Evolutionary conservation across 2,797 vertebrate genomes (phyloP), one percentile per base, ranked within the genome.

Genomic region (Urocyon cinereoargenteus): DNA sequence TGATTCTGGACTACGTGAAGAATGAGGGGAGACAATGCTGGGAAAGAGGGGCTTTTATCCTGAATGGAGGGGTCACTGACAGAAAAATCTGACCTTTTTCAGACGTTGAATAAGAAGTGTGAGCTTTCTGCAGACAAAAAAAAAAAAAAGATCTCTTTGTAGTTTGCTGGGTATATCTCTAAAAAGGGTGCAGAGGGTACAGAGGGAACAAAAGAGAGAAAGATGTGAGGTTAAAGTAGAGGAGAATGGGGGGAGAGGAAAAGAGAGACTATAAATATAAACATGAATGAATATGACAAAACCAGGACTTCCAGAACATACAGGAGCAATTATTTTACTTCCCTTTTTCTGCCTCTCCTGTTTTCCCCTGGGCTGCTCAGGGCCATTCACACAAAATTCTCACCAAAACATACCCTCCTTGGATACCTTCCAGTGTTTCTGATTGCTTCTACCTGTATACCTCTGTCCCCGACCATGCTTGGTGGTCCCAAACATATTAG

Each of bases 91-190:
- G 24, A 49, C 22, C 28, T 3, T 62, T 91, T 94, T 55, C 55
- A 86, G 66, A 19, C 24, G n/a, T 34, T 92, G 34, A 86, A 40
- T 90, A 93, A 55, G 86, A 97, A 88, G 64, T 72, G 31, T 21
- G 14, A 51, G 61, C 13, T 93, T 96, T 81, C 31, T 94, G 22
- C 45, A 62, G 21, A 68, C 26, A n/a, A 66, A 57, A 36, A 31
- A 40, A 19, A 45, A 34, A 59, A 15, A 15, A 13, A 59, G 68
- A 16, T 16, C 15, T 94, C 28, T 90, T 85, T 88, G 72, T 22
- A 53, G 53, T 61, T 92, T 84, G 53, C 40, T 66, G 12, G 40
- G 28, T 90, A 45, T 31, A 11, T 88, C 61, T 55, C 34, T 10
- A 10, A 28, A 55, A 86, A 62, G 68, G 8, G 26, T 59, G 62